phyloP scores from a whole-genome alignment of 2,797 vertebrate genomes.

The Platalea minor region DNA sequence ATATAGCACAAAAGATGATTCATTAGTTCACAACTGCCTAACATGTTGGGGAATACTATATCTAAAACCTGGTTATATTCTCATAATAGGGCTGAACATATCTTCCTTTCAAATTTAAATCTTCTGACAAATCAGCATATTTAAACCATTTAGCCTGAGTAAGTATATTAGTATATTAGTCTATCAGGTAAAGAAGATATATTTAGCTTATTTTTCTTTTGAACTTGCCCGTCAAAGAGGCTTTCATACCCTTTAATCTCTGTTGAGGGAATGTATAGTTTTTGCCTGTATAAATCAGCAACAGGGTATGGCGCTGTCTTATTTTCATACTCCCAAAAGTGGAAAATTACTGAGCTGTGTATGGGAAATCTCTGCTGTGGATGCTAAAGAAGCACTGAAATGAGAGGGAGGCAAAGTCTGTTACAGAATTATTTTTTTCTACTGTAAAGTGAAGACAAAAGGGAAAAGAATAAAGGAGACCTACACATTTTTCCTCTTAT shows the following conservation, averaged over 20 bases:
- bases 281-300: conserved; percentile 13
- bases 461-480: not conserved
- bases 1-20: not conserved
- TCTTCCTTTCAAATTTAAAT: not conserved
- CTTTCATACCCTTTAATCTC: not conserved
- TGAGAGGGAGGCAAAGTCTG: not conserved
- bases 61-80: not conserved
- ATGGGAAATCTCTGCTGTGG: not conserved
- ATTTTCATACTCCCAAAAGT: not conserved
- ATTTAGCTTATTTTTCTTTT: conserved; percentile 34
- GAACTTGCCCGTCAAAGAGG: not conserved
- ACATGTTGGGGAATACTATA: not conserved
- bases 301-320: not conserved
- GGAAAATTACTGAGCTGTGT: not conserved
- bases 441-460: not conserved
- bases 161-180: not conserved
- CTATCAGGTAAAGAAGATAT: not conserved
- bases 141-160: conserved; percentile 25
- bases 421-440: not conserved
- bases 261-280: not conserved
- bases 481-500: not conserved
- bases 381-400: not conserved
- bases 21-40: not conserved
- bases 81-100: not conserved
- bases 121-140: not conserved